Evolutionary conservation across 2,888 invertebrate genomes (phyloP), one percentile per base, ranked within the genome.

Genomic region (Brachylomia viminalis): DNA sequence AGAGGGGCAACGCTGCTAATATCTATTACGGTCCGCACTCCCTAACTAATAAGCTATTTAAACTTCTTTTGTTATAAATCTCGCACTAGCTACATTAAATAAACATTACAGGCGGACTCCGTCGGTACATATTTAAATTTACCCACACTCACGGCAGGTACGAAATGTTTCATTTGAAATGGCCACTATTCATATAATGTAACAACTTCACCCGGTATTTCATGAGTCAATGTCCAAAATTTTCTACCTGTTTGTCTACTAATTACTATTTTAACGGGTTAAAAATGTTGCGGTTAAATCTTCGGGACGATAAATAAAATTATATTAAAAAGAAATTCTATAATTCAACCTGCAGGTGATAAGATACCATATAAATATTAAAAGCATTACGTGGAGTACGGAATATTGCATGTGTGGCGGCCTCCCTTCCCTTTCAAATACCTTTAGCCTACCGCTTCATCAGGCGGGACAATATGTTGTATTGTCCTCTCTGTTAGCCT

Each of bases 31-130:
- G 77, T 68, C 65, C 71, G 56, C 61, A 59, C 64, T 75, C 75
- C 47, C 68, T 64, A 52, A 82, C 62, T 74, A 72, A 79, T 78
- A 74, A 85, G 72, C 52, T 76, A 80, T 85, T 83, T 74, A 86
- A 86, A 86, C 80, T 86, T 86, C 90, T 90, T 90, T 91, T 91
- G 91, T 91, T 85, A 72, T 84, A 87, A 88, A 90, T 87, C 88
- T 87, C 81, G 73, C 78, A 79, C 83, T 66, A 81, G 85, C 79
- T 79, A 81, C 84, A 82, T 86, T 86, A 83, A 80, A 85, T 80
- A 86, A 87, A 87, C 79, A 87, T 77, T 70, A 54, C 76, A 74
- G 33, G 52, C 75, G 47, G 58, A 78, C 70, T 77, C 70, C 64
- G 79, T 73, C 70, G 70, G 86, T 85, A 82, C 79, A 88, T 86